These are phyloP conservation scores for Anolis sagrei DNA, from an alignment of 2,113 vertebrate species.

Conservation along the genomic window DNA sequence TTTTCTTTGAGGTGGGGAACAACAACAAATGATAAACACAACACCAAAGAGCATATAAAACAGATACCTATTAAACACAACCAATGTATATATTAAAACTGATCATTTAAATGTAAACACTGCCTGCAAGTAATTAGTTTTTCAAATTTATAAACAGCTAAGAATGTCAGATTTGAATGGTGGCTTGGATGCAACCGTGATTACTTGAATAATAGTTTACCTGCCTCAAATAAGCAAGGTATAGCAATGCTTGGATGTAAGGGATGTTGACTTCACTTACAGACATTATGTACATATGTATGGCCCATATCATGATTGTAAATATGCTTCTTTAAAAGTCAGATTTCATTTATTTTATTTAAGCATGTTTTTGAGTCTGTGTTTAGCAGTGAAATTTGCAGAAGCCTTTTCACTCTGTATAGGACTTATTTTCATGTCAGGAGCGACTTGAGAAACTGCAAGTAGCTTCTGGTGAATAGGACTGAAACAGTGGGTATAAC, in stretches of 20 bases:
- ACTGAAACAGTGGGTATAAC: constrained; percentile 17
- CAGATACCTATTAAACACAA: too few species aligned
- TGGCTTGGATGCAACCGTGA: constrained; percentile 2
- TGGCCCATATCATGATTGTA: constrained; percentile 22
- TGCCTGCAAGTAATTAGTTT: constrained; percentile 36
- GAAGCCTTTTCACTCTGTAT: constrained; percentile 19
- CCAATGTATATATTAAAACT: too few species aligned
- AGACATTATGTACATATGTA: constrained; percentile 39
- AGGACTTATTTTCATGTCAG: too few species aligned
- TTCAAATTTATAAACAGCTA: not conserved
- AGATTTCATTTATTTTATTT: not conserved
- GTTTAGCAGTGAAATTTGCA: not conserved
- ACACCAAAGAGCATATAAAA: too few species aligned
- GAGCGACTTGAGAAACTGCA: too few species aligned
- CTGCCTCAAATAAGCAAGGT: constrained; percentile 30
- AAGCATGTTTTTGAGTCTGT: not conserved
- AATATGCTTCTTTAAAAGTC: not conserved
- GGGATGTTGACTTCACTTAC: constrained; percentile 49
- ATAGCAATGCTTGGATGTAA: constrained; percentile 26
- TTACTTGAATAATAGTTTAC: not conserved
- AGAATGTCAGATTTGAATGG: not conserved
- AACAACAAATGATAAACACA: too few species aligned
- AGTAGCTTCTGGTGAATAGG: too few species aligned
- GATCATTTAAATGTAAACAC: too few species aligned
- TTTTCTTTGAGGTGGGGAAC: too few species aligned